Evolutionary conservation across 1,140 invertebrate genomes (phyloP).

Genomic region (Octopus bimaculoides): DNA sequence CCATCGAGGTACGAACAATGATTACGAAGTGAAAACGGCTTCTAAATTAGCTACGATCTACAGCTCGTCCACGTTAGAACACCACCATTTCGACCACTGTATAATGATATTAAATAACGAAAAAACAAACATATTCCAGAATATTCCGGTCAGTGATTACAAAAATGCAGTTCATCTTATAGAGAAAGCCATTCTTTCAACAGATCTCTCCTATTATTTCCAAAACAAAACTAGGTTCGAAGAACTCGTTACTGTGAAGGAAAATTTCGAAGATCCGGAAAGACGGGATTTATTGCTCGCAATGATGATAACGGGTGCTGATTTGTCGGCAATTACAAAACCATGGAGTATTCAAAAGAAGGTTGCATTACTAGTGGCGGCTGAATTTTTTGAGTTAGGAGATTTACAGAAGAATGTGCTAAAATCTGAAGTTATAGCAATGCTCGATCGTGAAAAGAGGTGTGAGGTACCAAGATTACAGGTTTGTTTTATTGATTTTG

Average conservation of each 20-base stretch:
- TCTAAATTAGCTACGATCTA: constrained; percentile 5
- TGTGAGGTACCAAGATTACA: background rate
- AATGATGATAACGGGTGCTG: background rate
- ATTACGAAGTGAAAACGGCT: constrained; percentile 56
- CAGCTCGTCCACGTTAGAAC: background rate
- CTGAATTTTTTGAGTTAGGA: background rate
- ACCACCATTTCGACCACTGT: background rate
- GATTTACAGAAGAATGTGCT: background rate
- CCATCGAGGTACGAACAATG: constrained; percentile 48
- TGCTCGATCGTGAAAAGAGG: background rate
- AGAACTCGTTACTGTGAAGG: background rate
- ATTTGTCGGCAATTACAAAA: background rate
- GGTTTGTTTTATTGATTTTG: background rate
- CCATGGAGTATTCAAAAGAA: background rate
- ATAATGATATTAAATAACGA: background rate
- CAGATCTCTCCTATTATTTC: background rate
- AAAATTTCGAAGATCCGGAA: background rate
- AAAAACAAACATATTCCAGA: background rate
- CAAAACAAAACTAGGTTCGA: background rate
- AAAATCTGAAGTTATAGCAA: background rate
- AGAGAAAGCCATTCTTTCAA: background rate
- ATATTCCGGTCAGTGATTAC: background rate
- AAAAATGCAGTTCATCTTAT: background rate
- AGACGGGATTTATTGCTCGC: background rate
- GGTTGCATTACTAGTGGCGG: background rate